phyloP scores from a whole-genome alignment of 1,140 invertebrate genomes.

The Atta cephalotes region DNA sequence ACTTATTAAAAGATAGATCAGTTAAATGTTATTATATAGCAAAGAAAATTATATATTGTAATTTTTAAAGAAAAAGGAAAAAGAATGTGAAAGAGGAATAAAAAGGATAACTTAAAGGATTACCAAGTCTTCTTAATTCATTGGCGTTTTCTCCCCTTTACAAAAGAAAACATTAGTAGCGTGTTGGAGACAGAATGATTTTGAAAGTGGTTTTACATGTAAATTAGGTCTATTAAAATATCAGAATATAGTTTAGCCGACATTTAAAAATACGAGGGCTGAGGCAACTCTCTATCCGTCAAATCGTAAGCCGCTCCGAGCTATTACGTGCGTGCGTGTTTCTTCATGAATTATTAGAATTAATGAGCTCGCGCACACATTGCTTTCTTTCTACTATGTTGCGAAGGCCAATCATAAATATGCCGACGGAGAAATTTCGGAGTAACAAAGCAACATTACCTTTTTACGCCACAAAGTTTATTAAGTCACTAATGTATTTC shows the following conservation, averaged over 20 bases:
- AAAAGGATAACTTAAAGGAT: background rate
- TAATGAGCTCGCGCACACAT: constrained; percentile 85
- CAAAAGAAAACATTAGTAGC: constrained; percentile 7
- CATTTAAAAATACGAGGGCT: constrained; percentile 80
- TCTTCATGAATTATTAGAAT: constrained; percentile 86
- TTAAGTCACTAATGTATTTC: constrained; percentile 12
- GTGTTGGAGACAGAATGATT: constrained; percentile 61
- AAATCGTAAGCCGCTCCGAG: constrained; percentile 73
- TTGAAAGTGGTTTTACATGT: constrained; percentile 80
- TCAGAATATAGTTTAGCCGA: constrained; percentile 68
- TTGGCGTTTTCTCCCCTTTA: background rate
- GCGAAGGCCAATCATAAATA: constrained; percentile 34
- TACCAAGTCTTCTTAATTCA: background rate
- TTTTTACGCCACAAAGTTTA: constrained; percentile 16
- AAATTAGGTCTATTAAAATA: constrained; percentile 84
- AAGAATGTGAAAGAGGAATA: background rate
- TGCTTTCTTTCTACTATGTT: constrained; percentile 68
- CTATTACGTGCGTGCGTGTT: constrained; percentile 83
- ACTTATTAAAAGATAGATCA: background rate
- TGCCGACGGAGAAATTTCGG: constrained; percentile 31
- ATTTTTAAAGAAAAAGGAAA: background rate
- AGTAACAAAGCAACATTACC: constrained; percentile 20
- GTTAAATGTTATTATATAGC: background rate
- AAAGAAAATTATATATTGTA: background rate
- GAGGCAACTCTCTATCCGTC: constrained; percentile 65